Percentiles rank a stretch among this genome's conserved stretches.
These are phyloP conservation scores for Creontiades dilutus DNA, from an alignment of 2,888 invertebrate species.

Conservation along the genomic window DNA sequence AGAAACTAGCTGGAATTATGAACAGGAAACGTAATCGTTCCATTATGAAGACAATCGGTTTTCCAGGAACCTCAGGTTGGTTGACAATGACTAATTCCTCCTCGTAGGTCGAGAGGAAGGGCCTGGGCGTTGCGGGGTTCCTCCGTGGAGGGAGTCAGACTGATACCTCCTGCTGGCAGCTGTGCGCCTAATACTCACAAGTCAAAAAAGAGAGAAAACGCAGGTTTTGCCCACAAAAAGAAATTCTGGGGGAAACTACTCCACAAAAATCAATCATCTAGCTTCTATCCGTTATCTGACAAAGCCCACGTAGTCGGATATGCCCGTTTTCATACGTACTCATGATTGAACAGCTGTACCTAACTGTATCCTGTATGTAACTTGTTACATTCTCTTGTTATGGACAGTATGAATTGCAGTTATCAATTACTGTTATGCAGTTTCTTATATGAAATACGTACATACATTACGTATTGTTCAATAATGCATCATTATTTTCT, in stretches of 20 bases:
- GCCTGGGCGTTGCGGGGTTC: neutral
- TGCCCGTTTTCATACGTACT: too few species aligned
- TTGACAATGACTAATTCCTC: neutral
- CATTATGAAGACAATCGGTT: neutral
- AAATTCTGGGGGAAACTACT: neutral
- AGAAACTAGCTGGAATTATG: neutral
- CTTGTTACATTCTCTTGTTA: too few species aligned
- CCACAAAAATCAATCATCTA: too few species aligned
- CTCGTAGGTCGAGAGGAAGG: neutral
- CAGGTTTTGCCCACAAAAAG: neutral
- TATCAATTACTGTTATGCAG: too few species aligned
- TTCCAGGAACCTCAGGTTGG: neutral
- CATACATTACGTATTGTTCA: too few species aligned
- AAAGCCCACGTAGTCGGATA: too few species aligned
- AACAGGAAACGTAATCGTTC: neutral
- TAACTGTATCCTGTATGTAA: too few species aligned
- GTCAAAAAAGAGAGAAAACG: constrained; percentile 2
- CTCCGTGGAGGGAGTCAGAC: neutral
- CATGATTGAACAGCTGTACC: too few species aligned
- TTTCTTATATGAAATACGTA: too few species aligned
- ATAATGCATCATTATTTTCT: too few species aligned
- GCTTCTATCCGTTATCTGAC: too few species aligned
- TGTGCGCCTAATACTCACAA: constrained; percentile 7
- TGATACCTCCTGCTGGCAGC: neutral
- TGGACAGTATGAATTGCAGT: too few species aligned